Conservation (phyloP, 2,113 vertebrate genomes). For the Paracanthobrama guichenoti region DNA sequence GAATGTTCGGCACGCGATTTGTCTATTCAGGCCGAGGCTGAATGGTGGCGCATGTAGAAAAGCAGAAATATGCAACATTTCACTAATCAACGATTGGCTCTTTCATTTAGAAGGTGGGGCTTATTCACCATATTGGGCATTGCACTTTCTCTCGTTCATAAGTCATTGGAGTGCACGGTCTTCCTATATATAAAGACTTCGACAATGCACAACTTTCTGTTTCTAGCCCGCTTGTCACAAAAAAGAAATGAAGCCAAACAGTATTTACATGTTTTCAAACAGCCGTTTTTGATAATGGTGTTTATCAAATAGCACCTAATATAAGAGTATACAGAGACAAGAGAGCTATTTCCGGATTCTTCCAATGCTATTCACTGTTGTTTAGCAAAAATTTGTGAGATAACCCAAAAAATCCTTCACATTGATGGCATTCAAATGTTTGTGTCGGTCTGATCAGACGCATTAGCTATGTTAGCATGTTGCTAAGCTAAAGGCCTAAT, state of each 20-base stretch:
- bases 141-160: no score
- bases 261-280: neutral
- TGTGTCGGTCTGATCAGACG: no score
- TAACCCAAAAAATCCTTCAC: neutral
- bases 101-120: no score
- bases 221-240: neutral
- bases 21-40: neutral
- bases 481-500: neutral
- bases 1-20: neutral
- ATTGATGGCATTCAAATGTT: neutral
- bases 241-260: neutral
- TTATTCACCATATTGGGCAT: no score
- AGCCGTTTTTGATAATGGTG: neutral
- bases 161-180: no score
- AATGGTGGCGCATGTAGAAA: neutral
- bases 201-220: no score
- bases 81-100: no score
- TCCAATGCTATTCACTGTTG: neutral
- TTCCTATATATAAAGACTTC: no score
- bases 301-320: neutral
- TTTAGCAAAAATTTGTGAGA: neutral
- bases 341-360: neutral
- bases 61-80: neutral
- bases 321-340: no score
- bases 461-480: neutral